phyloP scores from a whole-genome alignment of 2,888 invertebrate genomes.

The Beris chalybata region DNA sequence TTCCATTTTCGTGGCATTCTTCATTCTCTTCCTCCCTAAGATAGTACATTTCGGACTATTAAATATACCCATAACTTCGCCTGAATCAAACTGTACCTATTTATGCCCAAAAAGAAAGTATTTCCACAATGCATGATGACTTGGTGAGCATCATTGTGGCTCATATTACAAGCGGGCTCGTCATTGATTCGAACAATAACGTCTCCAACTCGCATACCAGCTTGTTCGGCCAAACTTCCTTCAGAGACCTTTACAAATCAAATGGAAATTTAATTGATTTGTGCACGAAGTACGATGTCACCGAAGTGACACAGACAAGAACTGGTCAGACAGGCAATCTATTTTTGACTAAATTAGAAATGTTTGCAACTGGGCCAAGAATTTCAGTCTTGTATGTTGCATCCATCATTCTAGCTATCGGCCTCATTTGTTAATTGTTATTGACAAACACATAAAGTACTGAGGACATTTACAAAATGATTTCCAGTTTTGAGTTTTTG shows the following conservation, averaged over 20 bases:
- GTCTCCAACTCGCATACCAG: slow-evolving; percentile 85
- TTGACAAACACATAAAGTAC: no score
- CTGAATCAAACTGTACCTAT: slow-evolving; percentile 45
- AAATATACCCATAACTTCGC: neutral
- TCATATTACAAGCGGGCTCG: slow-evolving; percentile 65
- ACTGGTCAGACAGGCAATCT: no score
- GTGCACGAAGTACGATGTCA: no score
- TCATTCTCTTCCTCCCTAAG: slow-evolving; percentile 23
- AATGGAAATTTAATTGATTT: neutral
- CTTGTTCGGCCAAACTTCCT: slow-evolving; percentile 77
- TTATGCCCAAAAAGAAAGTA: slow-evolving; percentile 65
- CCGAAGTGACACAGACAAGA: no score
- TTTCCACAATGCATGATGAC: slow-evolving; percentile 72
- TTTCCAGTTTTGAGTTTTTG: no score
- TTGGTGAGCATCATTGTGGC: slow-evolving; percentile 78
- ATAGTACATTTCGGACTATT: neutral
- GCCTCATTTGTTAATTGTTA: no score
- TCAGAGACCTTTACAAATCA: slow-evolving; percentile 68
- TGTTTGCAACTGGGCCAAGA: no score
- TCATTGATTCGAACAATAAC: slow-evolving; percentile 77
- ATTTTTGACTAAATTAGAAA: no score
- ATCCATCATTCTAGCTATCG: no score
- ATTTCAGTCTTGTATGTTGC: no score
- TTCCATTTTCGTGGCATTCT: neutral
- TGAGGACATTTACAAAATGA: no score